Evolutionary conservation across 2,797 vertebrate species (phyloP).

Genomic region (Argentina silus): DNA sequence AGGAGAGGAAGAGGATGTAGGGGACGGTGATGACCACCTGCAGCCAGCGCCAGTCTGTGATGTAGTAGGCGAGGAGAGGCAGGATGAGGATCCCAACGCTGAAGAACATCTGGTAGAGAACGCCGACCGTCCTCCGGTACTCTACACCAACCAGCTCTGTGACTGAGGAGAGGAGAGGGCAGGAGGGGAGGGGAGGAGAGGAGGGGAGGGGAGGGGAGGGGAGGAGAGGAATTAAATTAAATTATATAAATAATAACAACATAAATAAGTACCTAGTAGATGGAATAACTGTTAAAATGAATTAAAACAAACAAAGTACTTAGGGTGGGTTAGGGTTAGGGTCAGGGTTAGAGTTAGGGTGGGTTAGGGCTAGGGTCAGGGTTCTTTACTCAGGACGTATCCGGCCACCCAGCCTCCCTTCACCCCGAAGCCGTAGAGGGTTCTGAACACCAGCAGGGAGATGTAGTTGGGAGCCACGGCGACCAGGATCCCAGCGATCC

Average conservation of each 20-base stretch:
- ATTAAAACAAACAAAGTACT: no score
- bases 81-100: slow-evolving; percentile 90
- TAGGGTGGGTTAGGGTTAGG: no score
- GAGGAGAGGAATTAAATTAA: no score
- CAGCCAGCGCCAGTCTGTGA: slow-evolving; percentile 90
- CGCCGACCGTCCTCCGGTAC: slow-evolving; percentile 87
- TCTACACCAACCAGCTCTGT: slow-evolving; percentile 95
- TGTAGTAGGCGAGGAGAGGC: slow-evolving; percentile 89
- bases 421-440: slow-evolving; percentile 88
- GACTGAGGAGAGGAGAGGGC: slow-evolving; percentile 71
- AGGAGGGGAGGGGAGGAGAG: no score
- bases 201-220: no score
- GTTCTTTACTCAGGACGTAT: slow-evolving; percentile 89
- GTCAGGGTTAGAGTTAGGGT: no score
- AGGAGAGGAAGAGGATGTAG: slow-evolving; percentile 88
- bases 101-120: slow-evolving; percentile 93
- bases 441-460: slow-evolving; percentile 87
- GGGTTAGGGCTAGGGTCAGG: background rate
- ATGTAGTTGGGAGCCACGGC: slow-evolving; percentile 88
- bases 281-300: no score
- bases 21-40: slow-evolving; percentile 88
- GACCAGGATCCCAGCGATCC: slow-evolving; percentile 85
- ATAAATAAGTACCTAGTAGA: no score
- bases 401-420: slow-evolving; percentile 93
- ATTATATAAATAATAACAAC: no score